phyloP scores from a whole-genome alignment of 2,888 invertebrate genomes.

The Tinea trinotella region DNA sequence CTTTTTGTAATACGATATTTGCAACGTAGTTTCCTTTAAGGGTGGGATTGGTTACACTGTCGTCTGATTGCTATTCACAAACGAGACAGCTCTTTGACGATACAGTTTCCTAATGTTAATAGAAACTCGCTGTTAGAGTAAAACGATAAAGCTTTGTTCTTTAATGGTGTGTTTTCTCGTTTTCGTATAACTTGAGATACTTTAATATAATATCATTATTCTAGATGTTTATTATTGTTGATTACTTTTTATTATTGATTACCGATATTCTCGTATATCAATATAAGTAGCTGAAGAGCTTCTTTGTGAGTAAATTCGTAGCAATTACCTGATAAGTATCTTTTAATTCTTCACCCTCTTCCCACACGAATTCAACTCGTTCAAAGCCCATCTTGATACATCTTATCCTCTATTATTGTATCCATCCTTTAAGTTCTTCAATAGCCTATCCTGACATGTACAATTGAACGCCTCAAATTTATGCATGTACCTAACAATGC shows the following conservation, averaged over 20 bases:
- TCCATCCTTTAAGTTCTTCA: constrained; percentile 54
- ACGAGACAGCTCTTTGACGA: constrained; percentile 39
- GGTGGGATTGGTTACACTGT: constrained; percentile 51
- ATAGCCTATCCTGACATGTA: constrained; percentile 48
- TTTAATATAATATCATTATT: no score
- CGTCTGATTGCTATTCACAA: constrained; percentile 42
- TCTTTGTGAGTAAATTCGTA: constrained; percentile 40
- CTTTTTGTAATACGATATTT: constrained; percentile 68
- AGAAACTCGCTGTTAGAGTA: constrained; percentile 9
- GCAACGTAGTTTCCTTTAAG: constrained; percentile 58
- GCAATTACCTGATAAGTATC: constrained; percentile 71
- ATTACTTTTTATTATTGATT: not conserved
- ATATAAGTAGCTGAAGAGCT: not conserved
- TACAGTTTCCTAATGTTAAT: constrained; percentile 42
- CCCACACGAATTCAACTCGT: constrained; percentile 53
- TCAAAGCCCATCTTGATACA: constrained; percentile 56
- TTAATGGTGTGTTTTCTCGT: not conserved
- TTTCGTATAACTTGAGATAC: not conserved
- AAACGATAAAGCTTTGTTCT: constrained; percentile 7
- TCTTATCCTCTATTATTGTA: constrained; percentile 48
- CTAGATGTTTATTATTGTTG: no score
- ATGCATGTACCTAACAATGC: constrained; percentile 64
- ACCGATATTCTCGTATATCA: not conserved
- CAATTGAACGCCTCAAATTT: constrained; percentile 63
- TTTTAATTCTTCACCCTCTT: constrained; percentile 55